A percentile compares a stretch with the other conserved stretches of the same genome.
These are phyloP conservation scores for Sialis fuliginosa DNA, from an alignment of 2,888 invertebrate species.

Conservation along the genomic window DNA sequence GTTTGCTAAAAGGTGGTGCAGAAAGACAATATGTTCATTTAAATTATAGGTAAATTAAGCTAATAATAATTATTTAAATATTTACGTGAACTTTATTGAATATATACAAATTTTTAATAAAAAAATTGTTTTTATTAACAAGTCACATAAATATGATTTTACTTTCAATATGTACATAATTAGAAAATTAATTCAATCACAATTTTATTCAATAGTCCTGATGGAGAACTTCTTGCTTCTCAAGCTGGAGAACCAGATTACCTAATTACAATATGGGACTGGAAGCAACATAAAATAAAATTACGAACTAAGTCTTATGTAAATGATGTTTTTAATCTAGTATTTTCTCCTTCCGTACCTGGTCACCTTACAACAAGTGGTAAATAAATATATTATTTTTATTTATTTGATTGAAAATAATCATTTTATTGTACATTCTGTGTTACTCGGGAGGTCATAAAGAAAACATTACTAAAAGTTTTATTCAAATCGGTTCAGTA, in stretches of 20 bases:
- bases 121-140: background rate
- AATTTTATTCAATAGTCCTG: slow-evolving; percentile 36
- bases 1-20: slow-evolving; percentile 63
- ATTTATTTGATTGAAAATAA: too few species aligned
- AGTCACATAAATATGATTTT: background rate
- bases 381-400: slow-evolving; percentile 12
- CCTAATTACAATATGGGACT: slow-evolving; percentile 77
- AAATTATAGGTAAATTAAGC: slow-evolving; percentile 41
- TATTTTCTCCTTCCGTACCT: slow-evolving; percentile 65
- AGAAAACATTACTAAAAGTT: too few species aligned
- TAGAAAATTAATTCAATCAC: background rate
- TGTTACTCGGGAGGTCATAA: too few species aligned
- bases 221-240: slow-evolving; percentile 63
- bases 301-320: slow-evolving; percentile 68
- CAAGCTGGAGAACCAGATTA: slow-evolving; percentile 78
- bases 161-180: background rate
- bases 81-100: too few species aligned
- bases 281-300: slow-evolving; percentile 57
- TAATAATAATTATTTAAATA: too few species aligned
- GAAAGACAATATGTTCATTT: slow-evolving; percentile 51
- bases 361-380: slow-evolving; percentile 68
- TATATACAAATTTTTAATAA: background rate
- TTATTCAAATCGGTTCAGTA: too few species aligned
- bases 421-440: too few species aligned
- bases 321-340: slow-evolving; percentile 59